Evolutionary conservation across 2,113 vertebrate species (phyloP).

Genomic region (Pyrgilauda ruficollis): DNA sequence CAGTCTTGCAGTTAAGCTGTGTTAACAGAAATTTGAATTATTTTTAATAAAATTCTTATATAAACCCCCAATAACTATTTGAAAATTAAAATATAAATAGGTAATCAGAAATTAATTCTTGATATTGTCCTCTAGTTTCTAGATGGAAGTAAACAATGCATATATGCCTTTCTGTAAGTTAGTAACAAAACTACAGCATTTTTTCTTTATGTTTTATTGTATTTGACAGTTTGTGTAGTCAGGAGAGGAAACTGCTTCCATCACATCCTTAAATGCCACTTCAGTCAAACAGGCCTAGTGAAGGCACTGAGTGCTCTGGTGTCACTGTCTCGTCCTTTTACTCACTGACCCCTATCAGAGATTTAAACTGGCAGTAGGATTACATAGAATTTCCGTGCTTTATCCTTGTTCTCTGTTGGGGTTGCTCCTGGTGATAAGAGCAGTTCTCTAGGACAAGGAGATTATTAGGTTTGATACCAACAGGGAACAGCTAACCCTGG

Average conservation of each 20-base stretch:
- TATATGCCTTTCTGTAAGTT: background rate
- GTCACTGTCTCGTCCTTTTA: background rate
- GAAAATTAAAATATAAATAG: background rate
- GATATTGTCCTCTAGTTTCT: background rate
- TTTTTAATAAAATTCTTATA: background rate
- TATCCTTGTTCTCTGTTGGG: background rate
- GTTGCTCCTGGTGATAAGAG: background rate
- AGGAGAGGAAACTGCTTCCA: background rate
- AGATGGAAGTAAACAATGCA: background rate
- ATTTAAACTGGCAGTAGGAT: background rate
- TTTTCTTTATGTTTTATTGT: background rate
- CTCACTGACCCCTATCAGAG: background rate
- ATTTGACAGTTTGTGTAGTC: background rate
- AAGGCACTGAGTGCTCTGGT: background rate
- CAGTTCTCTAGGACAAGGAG: background rate
- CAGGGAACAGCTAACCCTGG: background rate
- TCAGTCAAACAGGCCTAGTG: background rate
- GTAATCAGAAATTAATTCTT: background rate
- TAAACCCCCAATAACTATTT: background rate
- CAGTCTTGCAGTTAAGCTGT: background rate
- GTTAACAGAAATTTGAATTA: background rate
- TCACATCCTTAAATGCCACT: background rate
- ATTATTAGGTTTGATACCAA: constrained; percentile 7
- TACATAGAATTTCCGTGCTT: background rate
- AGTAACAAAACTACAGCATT: background rate